Percentiles rank a stretch among this genome's conserved stretches.
phyloP scores from a whole-genome alignment of 1,140 invertebrate species.

The Leptinotarsa lineolata region DNA sequence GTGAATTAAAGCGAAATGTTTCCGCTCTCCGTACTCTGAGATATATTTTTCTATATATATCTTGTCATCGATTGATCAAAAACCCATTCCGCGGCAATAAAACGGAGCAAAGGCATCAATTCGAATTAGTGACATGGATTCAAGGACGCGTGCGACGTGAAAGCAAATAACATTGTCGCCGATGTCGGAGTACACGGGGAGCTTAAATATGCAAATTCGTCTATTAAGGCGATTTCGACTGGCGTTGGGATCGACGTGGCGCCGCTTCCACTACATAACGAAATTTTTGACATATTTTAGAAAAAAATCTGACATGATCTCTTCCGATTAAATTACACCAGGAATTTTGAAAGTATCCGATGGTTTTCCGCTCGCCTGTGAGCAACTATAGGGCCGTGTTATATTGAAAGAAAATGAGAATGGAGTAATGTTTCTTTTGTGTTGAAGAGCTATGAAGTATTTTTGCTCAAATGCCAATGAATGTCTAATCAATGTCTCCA shows the following conservation, averaged over 20 bases:
- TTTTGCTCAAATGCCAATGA: too few relatives aligned
- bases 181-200: neutral
- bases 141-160: constrained; percentile 11
- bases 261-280: neutral
- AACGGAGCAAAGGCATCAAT: constrained; percentile 19
- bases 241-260: neutral
- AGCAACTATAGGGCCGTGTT: too few relatives aligned
- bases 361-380: too few relatives aligned
- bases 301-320: neutral
- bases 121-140: constrained; percentile 21
- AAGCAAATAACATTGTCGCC: constrained; percentile 17
- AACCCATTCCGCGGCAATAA: constrained; percentile 23
- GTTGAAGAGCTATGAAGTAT: too few relatives aligned
- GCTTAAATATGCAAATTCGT: constrained; percentile 8
- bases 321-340: too few relatives aligned
- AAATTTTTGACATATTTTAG: neutral
- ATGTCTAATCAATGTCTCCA: too few relatives aligned
- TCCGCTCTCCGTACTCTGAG: neutral
- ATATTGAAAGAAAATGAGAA: too few relatives aligned
- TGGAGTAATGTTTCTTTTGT: too few relatives aligned
- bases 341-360: too few relatives aligned
- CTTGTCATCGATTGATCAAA: constrained; percentile 24
- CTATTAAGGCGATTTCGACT: neutral
- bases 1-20: constrained; percentile 4
- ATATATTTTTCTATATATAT: constrained; percentile 19